Conservation (phyloP, 2,797 vertebrate genomes). For the Arremon aurantiirostris region DNA sequence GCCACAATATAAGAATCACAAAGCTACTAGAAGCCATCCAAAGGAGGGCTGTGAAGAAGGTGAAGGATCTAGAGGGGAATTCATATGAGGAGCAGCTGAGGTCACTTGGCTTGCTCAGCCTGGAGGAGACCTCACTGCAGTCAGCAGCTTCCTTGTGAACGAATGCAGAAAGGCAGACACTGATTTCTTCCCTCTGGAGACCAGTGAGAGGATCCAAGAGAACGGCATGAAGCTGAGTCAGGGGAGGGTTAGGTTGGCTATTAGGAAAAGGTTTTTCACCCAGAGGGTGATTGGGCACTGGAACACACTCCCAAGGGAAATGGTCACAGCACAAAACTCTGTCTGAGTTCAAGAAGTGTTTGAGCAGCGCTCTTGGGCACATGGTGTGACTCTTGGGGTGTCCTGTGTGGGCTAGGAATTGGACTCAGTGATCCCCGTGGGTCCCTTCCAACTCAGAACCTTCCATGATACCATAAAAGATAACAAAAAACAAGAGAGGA, state of each 20-base stretch:
- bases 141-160: neutral
- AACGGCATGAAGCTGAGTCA: neutral
- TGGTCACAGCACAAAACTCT: neutral
- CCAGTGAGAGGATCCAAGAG: neutral
- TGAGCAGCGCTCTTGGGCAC: accelerated
- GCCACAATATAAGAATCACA: neutral
- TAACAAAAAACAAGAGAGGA: neutral
- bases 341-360: neutral
- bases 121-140: neutral
- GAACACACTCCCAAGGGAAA: too few relatives aligned
- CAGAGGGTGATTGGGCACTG: neutral
- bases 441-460: neutral
- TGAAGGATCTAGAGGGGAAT: neutral
- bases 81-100: neutral
- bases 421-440: neutral
- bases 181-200: neutral
- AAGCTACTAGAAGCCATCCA: neutral
- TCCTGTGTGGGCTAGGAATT: neutral
- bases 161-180: neutral
- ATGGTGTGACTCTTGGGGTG: neutral
- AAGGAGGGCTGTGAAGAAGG: neutral
- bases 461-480: neutral
- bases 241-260: neutral
- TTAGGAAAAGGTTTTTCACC: neutral
- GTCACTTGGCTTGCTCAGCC: neutral